Percentiles rank a stretch among this genome's conserved stretches.
Evolutionary conservation across 2,888 invertebrate genomes (phyloP).

Genomic region (Uloborus plumipes): DNA sequence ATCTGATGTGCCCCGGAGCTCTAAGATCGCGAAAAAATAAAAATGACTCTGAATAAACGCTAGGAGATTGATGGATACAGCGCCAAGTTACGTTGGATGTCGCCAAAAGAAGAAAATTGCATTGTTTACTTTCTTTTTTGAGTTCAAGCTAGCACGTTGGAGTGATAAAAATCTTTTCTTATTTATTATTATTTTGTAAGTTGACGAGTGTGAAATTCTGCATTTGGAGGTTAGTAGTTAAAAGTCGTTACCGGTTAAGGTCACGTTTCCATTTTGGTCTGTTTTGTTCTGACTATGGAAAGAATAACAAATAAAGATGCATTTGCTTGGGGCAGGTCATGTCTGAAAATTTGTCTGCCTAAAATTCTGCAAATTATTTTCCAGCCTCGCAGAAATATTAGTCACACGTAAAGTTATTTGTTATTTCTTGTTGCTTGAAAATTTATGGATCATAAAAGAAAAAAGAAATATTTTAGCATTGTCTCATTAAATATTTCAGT

Average conservation of each 20-base stretch:
- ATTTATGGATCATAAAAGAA: too few relatives aligned
- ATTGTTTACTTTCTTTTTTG: not conserved
- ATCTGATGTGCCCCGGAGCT: slow-evolving; percentile 1
- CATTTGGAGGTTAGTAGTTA: slow-evolving; percentile 9
- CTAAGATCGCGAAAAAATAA: slow-evolving; percentile 20
- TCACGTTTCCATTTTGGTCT: slow-evolving; percentile 6
- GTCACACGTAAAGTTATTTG: too few relatives aligned
- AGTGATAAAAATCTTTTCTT: slow-evolving; percentile 9
- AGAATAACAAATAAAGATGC: too few relatives aligned
- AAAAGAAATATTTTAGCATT: too few relatives aligned
- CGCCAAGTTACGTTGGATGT: not conserved
- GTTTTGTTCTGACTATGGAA: not conserved
- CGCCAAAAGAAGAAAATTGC: slow-evolving; percentile 5
- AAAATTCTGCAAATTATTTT: too few relatives aligned
- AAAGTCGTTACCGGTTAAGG: not conserved
- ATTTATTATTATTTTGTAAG: slow-evolving; percentile 1
- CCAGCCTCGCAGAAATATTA: too few relatives aligned
- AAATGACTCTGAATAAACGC: too few relatives aligned
- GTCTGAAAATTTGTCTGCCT: too few relatives aligned
- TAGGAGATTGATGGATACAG: too few relatives aligned
- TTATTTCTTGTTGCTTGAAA: too few relatives aligned
- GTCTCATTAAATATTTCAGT: too few relatives aligned
- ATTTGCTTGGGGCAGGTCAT: too few relatives aligned
- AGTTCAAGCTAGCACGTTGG: not conserved
- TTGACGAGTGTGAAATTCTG: not conserved